Evolutionary conservation across 2,113 vertebrate species (phyloP).

Genomic region (Alligator mississippiensis): DNA sequence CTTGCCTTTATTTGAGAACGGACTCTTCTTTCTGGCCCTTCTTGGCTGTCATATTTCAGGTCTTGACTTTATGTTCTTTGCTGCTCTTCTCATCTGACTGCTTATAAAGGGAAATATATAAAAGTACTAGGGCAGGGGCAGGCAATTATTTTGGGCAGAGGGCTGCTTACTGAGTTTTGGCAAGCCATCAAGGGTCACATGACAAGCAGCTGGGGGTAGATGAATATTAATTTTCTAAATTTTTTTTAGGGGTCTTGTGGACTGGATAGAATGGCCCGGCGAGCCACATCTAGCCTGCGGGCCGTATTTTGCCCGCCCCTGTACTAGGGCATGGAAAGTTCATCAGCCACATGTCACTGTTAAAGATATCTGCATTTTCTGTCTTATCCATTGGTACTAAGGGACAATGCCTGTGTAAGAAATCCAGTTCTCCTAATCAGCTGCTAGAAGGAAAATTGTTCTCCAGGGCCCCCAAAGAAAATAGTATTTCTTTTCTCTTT

Average conservation of each 20-base stretch:
- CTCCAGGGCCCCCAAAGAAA: background rate
- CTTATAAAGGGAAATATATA: background rate
- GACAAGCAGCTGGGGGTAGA: too few relatives aligned
- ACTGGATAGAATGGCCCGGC: too few relatives aligned
- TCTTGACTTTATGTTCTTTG: background rate
- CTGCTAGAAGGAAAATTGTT: background rate
- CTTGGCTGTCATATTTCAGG: background rate
- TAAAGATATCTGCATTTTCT: conserved; percentile 20
- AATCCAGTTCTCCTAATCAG: conserved; percentile 21
- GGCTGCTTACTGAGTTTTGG: too few relatives aligned
- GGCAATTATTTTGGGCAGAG: background rate
- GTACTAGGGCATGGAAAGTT: background rate
- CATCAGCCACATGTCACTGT: background rate
- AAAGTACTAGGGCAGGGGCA: background rate
- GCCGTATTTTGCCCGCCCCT: background rate
- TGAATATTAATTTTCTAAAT: too few relatives aligned
- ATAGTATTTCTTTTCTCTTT: background rate
- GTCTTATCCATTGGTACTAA: background rate
- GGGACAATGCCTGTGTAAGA: background rate
- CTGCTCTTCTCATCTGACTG: background rate
- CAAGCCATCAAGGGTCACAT: too few relatives aligned
- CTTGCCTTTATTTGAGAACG: background rate
- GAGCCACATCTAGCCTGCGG: too few relatives aligned
- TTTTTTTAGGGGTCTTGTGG: too few relatives aligned
- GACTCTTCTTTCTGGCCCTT: background rate